Conservation (phyloP, 2,113 vertebrate genomes). For the Festucalex cinctus region DNA sequence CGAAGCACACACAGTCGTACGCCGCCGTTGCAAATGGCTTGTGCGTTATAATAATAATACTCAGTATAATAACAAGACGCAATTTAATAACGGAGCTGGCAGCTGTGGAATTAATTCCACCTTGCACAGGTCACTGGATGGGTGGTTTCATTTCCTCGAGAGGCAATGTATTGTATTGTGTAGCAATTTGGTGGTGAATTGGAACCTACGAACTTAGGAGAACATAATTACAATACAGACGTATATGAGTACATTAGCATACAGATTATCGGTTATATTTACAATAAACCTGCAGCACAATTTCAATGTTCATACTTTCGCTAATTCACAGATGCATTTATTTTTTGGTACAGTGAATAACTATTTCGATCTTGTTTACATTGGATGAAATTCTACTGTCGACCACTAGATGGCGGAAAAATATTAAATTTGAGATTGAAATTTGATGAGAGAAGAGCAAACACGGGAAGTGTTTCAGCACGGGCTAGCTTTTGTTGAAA, state of each 20-base stretch:
- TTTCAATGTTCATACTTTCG: too few relatives aligned
- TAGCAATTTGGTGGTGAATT: not conserved
- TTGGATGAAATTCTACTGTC: too few relatives aligned
- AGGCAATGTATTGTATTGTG: not conserved
- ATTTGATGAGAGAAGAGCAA: too few relatives aligned
- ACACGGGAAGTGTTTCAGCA: too few relatives aligned
- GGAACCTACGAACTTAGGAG: not conserved
- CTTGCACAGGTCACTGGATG: not conserved
- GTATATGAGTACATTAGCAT: not conserved
- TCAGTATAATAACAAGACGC: not conserved
- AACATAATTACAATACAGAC: not conserved
- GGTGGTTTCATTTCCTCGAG: not conserved
- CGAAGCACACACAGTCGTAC: not conserved
- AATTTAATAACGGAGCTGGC: not conserved
- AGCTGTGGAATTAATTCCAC: slow-evolving; percentile 1
- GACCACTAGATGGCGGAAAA: too few relatives aligned
- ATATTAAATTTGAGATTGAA: too few relatives aligned
- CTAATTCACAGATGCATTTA: too few relatives aligned
- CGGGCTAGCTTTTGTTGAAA: too few relatives aligned
- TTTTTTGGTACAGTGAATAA: too few relatives aligned
- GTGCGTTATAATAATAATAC: not conserved
- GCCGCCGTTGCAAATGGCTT: not conserved
- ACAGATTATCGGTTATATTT: not conserved
- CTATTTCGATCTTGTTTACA: too few relatives aligned
- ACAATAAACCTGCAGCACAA: too few relatives aligned